Evolutionary conservation across 2,797 vertebrate species (phyloP).

Genomic region (Okamejei kenojei): DNA sequence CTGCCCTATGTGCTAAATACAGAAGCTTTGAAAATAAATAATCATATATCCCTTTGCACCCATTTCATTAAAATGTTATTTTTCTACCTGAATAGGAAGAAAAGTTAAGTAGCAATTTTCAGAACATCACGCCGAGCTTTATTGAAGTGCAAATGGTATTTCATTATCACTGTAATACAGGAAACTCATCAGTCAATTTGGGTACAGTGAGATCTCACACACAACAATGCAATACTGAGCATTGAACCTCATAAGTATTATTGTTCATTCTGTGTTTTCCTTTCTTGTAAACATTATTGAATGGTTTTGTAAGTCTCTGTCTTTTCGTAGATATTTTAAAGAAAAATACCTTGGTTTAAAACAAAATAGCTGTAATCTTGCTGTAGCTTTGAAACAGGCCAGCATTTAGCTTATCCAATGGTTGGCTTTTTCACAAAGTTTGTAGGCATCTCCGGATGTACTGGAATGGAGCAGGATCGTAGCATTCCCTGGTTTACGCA

Average conservation of each 20-base stretch:
- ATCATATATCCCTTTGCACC: background rate
- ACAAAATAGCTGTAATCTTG: background rate
- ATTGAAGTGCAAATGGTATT: background rate
- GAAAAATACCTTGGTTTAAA: background rate
- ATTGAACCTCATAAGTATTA: background rate
- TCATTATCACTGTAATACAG: background rate
- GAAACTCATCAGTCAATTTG: background rate
- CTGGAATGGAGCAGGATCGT: background rate
- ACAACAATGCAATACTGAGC: background rate
- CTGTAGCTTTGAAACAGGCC: background rate
- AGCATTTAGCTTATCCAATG: background rate
- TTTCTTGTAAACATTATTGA: background rate
- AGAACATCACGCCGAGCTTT: background rate
- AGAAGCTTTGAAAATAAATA: background rate
- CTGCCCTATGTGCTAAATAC: too few relatives aligned
- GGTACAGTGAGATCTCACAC: background rate
- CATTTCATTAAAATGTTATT: too few relatives aligned
- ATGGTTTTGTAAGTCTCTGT: background rate
- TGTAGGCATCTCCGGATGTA: background rate
- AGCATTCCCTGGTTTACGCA: background rate
- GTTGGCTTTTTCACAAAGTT: background rate
- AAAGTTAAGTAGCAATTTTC: background rate
- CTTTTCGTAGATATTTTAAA: background rate
- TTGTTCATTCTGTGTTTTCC: background rate
- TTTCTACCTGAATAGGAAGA: background rate